Evolutionary conservation across 2,888 invertebrate genomes (phyloP), one percentile per base, ranked within the genome.

Genomic region (Branchipolynoe longqiensis): DNA sequence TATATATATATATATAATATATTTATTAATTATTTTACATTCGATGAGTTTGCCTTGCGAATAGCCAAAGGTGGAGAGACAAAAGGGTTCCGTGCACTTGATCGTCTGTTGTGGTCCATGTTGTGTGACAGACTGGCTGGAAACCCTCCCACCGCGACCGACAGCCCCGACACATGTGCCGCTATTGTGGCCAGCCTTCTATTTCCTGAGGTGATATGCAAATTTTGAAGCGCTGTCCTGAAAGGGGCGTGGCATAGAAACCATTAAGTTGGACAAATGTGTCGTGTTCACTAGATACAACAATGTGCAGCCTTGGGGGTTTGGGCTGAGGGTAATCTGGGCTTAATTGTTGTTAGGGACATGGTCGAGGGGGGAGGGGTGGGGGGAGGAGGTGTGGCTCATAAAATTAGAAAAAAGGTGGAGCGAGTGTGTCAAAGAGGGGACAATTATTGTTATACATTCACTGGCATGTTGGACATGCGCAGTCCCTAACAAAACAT

Each of bases 181-280:
- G 36, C 69, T 22, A 69, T 69, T 69, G 69, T 69, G 38, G 36
- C n/a, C 69, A 3, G 33, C 69, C 69, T 1, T n/a, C n/a, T n/a
- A n/a, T 69, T 38, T 69, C 69, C 69, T 69, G 69, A 36, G 69
- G 69, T 69, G 33, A 36, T 69, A 69, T 69, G 69, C 69, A 69
- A 69, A 69, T 69, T 18, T 33, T 8, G 36, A 1, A 33, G 36
- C 1, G 36, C 2, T 38, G 36, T 0, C 69, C 33, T 36, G 69
- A 69, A 69, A 36, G 36, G 69, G 69, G 38, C 36, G 69, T 38
- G 69, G 33, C 36, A 3, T 38, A 1, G 3, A n/a, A 4, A 69
- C 69, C 69, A 69, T 69, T 69, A 69, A n/a, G 69, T 36, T 69
- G 25, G 69, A 69, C 69, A 69, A 69, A 69, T 69, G 69, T 69